These are phyloP conservation scores for Lomographa bimaculata DNA, from an alignment of 2,888 invertebrate species.

Conservation along the genomic window DNA sequence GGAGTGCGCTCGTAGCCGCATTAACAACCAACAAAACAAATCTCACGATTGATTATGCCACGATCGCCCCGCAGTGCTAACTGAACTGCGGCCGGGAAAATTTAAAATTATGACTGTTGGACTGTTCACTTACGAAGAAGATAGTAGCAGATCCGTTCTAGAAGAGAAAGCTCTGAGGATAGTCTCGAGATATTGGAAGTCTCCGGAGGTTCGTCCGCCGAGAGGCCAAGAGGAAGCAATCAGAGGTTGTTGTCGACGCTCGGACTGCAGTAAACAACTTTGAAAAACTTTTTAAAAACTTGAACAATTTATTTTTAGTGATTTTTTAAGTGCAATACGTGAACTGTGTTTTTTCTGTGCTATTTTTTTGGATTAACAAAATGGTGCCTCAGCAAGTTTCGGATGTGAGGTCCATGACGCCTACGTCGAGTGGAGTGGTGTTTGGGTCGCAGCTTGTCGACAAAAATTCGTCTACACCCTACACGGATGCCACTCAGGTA, in stretches of 20 bases:
- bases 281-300: slow-evolving; percentile 33
- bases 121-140: slow-evolving; percentile 73
- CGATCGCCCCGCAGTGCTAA: slow-evolving; percentile 74
- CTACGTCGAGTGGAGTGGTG: slow-evolving; percentile 85
- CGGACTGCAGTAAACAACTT: slow-evolving; percentile 66
- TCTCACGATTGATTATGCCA: slow-evolving; percentile 67
- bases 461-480: slow-evolving; percentile 96
- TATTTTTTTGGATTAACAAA: slow-evolving; percentile 67
- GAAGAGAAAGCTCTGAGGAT: slow-evolving; percentile 77
- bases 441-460: slow-evolving; percentile 96
- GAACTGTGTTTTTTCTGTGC: slow-evolving; percentile 71
- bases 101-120: slow-evolving; percentile 83
- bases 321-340: slow-evolving; percentile 73
- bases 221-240: slow-evolving; percentile 69
- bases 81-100: slow-evolving; percentile 73
- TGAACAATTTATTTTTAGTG: slow-evolving; percentile 50
- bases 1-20: slow-evolving; percentile 77
- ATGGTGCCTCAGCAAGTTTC: slow-evolving; percentile 91
- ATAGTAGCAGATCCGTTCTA: slow-evolving; percentile 75
- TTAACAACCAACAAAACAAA: slow-evolving; percentile 43
- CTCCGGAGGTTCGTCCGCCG: slow-evolving; percentile 67
- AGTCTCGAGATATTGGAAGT: slow-evolving; percentile 79
- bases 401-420: slow-evolving; percentile 83
- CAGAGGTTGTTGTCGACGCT: slow-evolving; percentile 61
- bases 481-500: slow-evolving; percentile 99